Percentiles rank a stretch among this genome's conserved stretches.
These are phyloP conservation scores for Linnaemya tessellans DNA, from an alignment of 2,888 invertebrate genomes.

Conservation along the genomic window DNA sequence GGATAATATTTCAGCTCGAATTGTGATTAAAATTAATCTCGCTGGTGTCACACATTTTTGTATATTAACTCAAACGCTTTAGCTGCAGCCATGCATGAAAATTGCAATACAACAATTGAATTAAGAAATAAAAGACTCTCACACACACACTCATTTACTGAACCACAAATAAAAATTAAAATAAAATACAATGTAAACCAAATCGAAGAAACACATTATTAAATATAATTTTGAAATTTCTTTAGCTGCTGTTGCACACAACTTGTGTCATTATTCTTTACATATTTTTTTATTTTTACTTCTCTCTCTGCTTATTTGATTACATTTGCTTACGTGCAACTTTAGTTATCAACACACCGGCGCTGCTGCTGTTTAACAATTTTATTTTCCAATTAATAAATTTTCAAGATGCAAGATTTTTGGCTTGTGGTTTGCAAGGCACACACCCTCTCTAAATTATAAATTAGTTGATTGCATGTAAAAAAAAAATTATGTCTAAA, in stretches of 20 bases:
- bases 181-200: slow-evolving; percentile 3
- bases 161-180: background rate
- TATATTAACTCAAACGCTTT: background rate
- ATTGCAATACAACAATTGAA: slow-evolving; percentile 49
- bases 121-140: slow-evolving; percentile 18
- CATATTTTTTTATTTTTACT: background rate
- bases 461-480: slow-evolving; percentile 10
- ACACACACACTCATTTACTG: slow-evolving; percentile 20
- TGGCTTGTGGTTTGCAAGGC: background rate
- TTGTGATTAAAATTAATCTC: slow-evolving; percentile 25
- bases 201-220: slow-evolving; percentile 24
- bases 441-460: slow-evolving; percentile 10
- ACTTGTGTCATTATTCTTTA: slow-evolving; percentile 8
- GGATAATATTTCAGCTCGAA: slow-evolving; percentile 15
- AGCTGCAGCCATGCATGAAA: slow-evolving; percentile 55
- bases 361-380: background rate
- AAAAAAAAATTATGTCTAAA: slow-evolving; percentile 12
- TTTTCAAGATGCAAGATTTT: background rate
- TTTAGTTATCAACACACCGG: background rate
- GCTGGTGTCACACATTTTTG: slow-evolving; percentile 15
- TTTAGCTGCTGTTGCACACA: background rate
- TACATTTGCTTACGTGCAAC: background rate
- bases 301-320: background rate
- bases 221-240: slow-evolving; percentile 28
- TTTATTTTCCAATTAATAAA: background rate